Evolutionary conservation across 2,797 vertebrate genomes (phyloP), one percentile per base, ranked within the genome.

Genomic region (Melanotaenia boesemani): DNA sequence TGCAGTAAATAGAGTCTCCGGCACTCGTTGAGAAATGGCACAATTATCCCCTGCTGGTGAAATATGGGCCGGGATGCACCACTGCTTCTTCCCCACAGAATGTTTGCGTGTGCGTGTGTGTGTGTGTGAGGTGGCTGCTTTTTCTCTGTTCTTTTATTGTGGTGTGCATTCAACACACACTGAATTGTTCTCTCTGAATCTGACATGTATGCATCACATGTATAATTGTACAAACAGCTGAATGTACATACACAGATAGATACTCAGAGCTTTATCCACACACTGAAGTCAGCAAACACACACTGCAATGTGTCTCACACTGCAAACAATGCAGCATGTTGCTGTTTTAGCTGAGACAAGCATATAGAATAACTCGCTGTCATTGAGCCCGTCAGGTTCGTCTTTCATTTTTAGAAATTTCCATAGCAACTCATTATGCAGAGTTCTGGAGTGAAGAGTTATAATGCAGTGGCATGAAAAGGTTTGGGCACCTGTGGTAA

Each of bases 11-110:
- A 94, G 93, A 93, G 90, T 91, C 88, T 93, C 88, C 83, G 85
- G 85, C 88, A 89, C 90, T 91, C 88, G 86, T 91, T 93, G 91
- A 94, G 92, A 92, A 94, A 94, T 93, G 90, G 92, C 91, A 93
- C 92, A 93, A 93, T 94, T 94, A 93, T 93, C 91, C 91, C 92
- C 90, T 83, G 88, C 92, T 90, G 92, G 84, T 93, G 92, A 94
- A 93, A 93, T 93, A 93, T 94, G 92, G 90, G 87, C 88, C 67
- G 77, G 86, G 92, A 93, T 91, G 91, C 91, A 90, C 89, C 91
- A 88, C 84, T 86, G 90, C 91, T 89, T 88, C 89, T 88, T 87
- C 82, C 86, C 84, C 75, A 88, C 86, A 86, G 72, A 87, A 77
- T 70, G 71, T 70, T 71, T 86, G 81, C 80, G 67, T 75, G 66